phyloP scores from a whole-genome alignment of 2,113 vertebrate species.

The Anarrhichthys ocellatus region DNA sequence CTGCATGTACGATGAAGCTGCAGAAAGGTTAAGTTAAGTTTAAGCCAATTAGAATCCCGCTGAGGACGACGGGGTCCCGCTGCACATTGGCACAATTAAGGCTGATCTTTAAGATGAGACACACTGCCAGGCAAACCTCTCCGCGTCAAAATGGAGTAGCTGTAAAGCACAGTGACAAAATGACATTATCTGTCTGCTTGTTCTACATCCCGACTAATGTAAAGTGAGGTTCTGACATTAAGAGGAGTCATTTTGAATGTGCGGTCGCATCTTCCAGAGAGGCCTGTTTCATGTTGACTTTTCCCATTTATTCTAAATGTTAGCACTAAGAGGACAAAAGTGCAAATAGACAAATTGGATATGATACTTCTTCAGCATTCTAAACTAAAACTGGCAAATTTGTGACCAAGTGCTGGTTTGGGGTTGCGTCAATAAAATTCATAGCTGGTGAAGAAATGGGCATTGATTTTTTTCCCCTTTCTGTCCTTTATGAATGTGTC shows the following conservation, averaged over 20 bases:
- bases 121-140: slow-evolving; percentile 60
- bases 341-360: slow-evolving; percentile 19
- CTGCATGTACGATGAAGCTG: slow-evolving; percentile 52
- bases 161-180: slow-evolving; percentile 70
- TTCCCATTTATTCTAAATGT: slow-evolving; percentile 69
- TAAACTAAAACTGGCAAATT: slow-evolving; percentile 60
- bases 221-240: slow-evolving; percentile 83
- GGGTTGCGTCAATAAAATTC: slow-evolving; percentile 68
- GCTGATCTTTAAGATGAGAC: slow-evolving; percentile 80
- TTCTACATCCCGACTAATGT: slow-evolving; percentile 77
- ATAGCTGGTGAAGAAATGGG: slow-evolving; percentile 75
- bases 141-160: slow-evolving; percentile 67
- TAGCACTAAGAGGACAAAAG: slow-evolving; percentile 39
- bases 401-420: slow-evolving; percentile 55
- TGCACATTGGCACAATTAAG: slow-evolving; percentile 75
- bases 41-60: slow-evolving; percentile 79
- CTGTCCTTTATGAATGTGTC: slow-evolving; percentile 73
- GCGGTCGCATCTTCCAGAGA: slow-evolving; percentile 42
- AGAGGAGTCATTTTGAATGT: slow-evolving; percentile 75
- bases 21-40: slow-evolving; percentile 83
- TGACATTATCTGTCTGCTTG: slow-evolving; percentile 80
- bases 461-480: slow-evolving; percentile 71
- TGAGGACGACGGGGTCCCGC: slow-evolving; percentile 64
- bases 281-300: slow-evolving; percentile 61
- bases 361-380: slow-evolving; percentile 18